Conservation (phyloP, 1,140 invertebrate species). For the Frieseomelitta varia region DNA sequence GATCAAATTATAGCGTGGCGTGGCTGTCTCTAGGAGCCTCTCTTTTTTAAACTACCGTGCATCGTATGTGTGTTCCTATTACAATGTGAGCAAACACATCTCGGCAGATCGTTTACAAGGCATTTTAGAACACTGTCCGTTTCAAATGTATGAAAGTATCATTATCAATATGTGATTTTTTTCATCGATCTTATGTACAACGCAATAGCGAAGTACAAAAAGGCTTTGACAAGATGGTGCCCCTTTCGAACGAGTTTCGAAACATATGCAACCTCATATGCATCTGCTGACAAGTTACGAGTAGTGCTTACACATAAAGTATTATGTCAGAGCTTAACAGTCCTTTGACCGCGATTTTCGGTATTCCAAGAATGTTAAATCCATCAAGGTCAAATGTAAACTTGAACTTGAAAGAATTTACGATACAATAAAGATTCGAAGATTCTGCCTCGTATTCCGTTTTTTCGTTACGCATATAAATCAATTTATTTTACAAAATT, state of each 20-base stretch:
- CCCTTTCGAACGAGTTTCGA: constrained; percentile 41
- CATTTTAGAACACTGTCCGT: neutral
- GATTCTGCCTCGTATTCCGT: neutral
- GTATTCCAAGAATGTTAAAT: constrained; percentile 3
- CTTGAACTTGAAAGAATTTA: constrained; percentile 24
- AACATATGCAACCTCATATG: constrained; percentile 40
- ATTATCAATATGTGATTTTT: neutral
- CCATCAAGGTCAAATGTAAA: constrained; percentile 7
- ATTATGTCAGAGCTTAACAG: constrained; percentile 36
- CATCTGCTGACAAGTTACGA: constrained; percentile 22
- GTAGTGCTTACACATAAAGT: constrained; percentile 28
- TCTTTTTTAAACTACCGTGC: constrained; percentile 34
- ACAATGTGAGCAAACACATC: constrained; percentile 2
- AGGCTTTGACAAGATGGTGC: constrained; percentile 43
- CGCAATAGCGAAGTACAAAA: constrained; percentile 44
- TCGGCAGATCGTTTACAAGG: neutral
- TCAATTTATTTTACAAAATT: neutral
- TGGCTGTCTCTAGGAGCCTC: constrained; percentile 37
- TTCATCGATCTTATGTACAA: neutral
- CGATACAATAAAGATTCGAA: neutral
- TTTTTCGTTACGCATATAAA: neutral
- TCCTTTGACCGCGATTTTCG: constrained; percentile 35
- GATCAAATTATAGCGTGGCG: constrained; percentile 50
- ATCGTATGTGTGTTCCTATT: constrained; percentile 7
- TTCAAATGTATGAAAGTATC: neutral